Base-by-base conservation (phyloP, 2,797 vertebrate species). In the Pseudochromis fuscus region DNA sequence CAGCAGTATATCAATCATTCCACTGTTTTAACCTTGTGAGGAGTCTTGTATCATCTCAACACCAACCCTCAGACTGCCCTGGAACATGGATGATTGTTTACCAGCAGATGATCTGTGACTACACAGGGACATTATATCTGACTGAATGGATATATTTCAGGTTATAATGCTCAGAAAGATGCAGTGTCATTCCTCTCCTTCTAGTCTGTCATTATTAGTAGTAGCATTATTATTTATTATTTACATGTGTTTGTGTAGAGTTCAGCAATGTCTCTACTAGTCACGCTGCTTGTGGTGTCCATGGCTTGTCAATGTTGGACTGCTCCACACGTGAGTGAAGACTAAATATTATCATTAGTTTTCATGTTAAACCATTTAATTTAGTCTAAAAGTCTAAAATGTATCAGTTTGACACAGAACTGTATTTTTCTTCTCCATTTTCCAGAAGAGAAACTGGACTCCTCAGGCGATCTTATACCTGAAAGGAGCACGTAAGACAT, bases 381-480 rank as follows among this genome's bases (percentile, higher is more conserved):
- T 30, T 16, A 40, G 3, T 8, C 6, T 40, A 64, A 40, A 33
- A 7, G 3, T 15, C 2, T 53, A 25, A 16, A 27, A 27, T n/a
- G 16, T 4, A 18, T 40, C 4, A 38, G 7, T 2, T 4, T 42
- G 52, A 57, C 1, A 31, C 13, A 1, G 65, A 65, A 2, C 1
- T 5, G 4, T 4, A 1, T 46, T 28, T n/a, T 24, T 31, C 21
- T 31, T 38, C 0, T 1, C 16, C 11, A 33, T 7, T 21, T 72
- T 68, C 16, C 84, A 91, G 90, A 55, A 82, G 56, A 88, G 83
- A 52, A 89, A 85, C 84, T 92, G 91, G 90, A 90, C 86, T 31
- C 89, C 84, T 48, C 91, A 92, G 40, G 90, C 91, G 2, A 86
- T 92, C 28, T 46, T 91, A 19, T 92, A 92, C 48, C 86, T 92